Conservation (phyloP, 2,797 vertebrate genomes). For the Ptychobarbus kaznakovi region DNA sequence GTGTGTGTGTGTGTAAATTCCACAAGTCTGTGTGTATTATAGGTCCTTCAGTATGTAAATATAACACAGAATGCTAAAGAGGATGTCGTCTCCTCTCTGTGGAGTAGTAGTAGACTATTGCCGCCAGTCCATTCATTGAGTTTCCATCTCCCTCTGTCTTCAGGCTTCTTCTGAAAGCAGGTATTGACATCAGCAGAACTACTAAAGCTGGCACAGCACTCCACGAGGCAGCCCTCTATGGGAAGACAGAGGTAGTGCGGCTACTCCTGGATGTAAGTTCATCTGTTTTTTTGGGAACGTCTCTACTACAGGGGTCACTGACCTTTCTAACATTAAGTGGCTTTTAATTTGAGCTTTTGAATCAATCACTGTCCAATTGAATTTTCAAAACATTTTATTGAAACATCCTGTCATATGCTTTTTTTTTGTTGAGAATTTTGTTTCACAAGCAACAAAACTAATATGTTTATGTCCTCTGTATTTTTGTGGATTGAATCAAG, state of each 20-base stretch:
- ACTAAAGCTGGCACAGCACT: slow-evolving; percentile 93
- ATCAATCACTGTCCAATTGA: neutral
- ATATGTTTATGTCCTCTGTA: neutral
- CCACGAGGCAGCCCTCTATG: slow-evolving; percentile 91
- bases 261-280: slow-evolving; percentile 89
- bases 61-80: slow-evolving; percentile 22
- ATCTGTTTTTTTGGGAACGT: neutral
- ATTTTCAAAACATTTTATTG: neutral
- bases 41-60: neutral
- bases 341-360: neutral
- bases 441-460: neutral
- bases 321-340: neutral
- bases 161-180: slow-evolving; percentile 91
- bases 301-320: neutral
- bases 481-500: neutral
- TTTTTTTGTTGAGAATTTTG: neutral
- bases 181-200: slow-evolving; percentile 93
- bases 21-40: slow-evolving; percentile 17
- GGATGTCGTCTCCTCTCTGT: neutral
- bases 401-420: neutral
- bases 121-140: neutral
- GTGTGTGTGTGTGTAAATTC: slow-evolving; percentile 19
- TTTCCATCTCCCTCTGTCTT: neutral
- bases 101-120: neutral
- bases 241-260: slow-evolving; percentile 94